Base-by-base conservation (phyloP, 1,140 invertebrate genomes). In the Pentalonia nigronervosa region DNA sequence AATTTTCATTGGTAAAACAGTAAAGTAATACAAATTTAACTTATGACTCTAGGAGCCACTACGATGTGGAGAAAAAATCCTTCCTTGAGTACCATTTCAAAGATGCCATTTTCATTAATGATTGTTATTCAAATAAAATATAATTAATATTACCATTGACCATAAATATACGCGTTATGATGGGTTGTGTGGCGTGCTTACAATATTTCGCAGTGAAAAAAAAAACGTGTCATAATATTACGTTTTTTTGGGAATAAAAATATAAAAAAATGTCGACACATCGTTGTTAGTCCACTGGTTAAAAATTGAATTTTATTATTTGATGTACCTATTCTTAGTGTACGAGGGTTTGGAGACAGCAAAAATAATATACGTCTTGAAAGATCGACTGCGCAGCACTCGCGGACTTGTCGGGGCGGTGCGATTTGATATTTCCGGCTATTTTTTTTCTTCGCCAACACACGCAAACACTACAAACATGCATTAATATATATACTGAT, bases 351-450 rank as follows among this genome's bases (percentile, higher is more conserved):
- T 0, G 60, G n/a, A 30, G 14, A 76, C 30, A n/a, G 30, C n/a
- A 17, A 30, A 34, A 76, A 14, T 76, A 76, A n/a, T n/a, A 20
- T 76, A 76, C n/a, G 7, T 76, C 30, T 76, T n/a, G 60, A 76
- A 14, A 76, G 30, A n/a, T 76, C 14, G 30, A 11, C 30, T 17
- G 60, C 17, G 9, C 56, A 60, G 25, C 8, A 23, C 23, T 25
- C 23, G 60, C 60, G 11, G 60, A 67, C 60, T 67, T 30, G 60
- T 67, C 30, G 30, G 30, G 11, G 60, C 36, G 36, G 56, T 20
- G 90, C 30, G 90, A 91, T 91, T 50, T 47, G 90, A 91, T 91
- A 91, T 91, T 91, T 91, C 90, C 90, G 90, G 53, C n/a, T n/a
- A 60, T 67, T 60, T 60, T 67, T 60, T 76, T 67, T 9, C 60